A percentile compares a stretch with the other conserved stretches of the same genome.
Evolutionary conservation across 2,797 vertebrate species (phyloP).

Genomic region (Leptatherina wallacei): DNA sequence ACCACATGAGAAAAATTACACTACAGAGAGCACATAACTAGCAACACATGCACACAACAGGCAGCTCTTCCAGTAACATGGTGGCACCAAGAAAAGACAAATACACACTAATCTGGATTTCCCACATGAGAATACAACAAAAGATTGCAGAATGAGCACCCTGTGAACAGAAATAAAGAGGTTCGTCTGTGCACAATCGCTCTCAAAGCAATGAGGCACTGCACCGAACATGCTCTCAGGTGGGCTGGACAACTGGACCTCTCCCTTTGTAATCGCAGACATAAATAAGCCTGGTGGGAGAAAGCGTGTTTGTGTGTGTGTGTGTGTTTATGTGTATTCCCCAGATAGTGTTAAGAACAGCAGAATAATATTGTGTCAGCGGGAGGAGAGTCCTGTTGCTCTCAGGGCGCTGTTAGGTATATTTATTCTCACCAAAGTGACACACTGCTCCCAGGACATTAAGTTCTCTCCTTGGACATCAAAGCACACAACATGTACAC

Average conservation of each 20-base stretch:
- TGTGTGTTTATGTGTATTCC: constrained; percentile 46
- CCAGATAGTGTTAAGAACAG: constrained; percentile 66
- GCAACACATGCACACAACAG: constrained; percentile 47
- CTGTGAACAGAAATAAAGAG: constrained; percentile 23
- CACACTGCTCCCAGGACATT: constrained; percentile 64
- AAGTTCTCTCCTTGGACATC: constrained; percentile 41
- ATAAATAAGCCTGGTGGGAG: constrained; percentile 70
- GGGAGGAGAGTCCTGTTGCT: constrained; percentile 61
- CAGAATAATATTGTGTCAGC: constrained; percentile 82
- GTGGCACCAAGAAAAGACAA: constrained; percentile 46
- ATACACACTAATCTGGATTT: constrained; percentile 25
- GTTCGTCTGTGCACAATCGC: constrained; percentile 14
- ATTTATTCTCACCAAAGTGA: constrained; percentile 78
- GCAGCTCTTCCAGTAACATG: constrained; percentile 13
- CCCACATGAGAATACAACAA: constrained; percentile 32
- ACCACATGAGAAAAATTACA: constrained; percentile 42
- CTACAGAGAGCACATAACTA: constrained; percentile 29
- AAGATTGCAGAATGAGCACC: neutral
- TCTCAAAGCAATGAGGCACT: constrained; percentile 21
- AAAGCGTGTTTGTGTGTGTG: constrained; percentile 33
- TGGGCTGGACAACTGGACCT: constrained; percentile 60
- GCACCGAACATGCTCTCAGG: constrained; percentile 53
- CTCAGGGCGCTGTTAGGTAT: constrained; percentile 68
- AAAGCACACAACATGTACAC: constrained; percentile 11
- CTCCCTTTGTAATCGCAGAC: constrained; percentile 53